Evolutionary conservation across 2,888 invertebrate genomes (phyloP).

Genomic region (Scaeva pyrastri): DNA sequence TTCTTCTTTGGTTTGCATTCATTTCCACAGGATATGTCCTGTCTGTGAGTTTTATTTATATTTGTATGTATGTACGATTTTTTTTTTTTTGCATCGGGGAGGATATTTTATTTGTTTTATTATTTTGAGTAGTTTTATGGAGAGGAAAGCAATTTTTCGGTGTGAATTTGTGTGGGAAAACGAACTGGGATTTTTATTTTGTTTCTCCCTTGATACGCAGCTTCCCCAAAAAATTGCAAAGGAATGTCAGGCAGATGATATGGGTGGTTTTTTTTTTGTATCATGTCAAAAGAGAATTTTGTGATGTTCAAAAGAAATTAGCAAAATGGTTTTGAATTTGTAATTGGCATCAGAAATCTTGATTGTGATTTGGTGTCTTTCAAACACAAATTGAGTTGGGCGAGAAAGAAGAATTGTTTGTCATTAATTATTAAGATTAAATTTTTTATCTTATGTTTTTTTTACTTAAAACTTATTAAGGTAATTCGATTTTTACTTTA

Average conservation of each 20-base stretch:
- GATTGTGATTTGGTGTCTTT: conserved; percentile 21
- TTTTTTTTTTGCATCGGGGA: conserved; percentile 45
- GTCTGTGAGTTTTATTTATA: conserved; percentile 41
- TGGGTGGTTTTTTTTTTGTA: conserved; percentile 10
- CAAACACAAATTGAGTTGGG: neutral
- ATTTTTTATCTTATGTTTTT: neutral
- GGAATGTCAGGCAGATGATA: conserved; percentile 23
- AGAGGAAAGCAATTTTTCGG: conserved; percentile 62
- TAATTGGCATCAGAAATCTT: conserved; percentile 35
- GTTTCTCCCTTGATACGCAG: conserved; percentile 16
- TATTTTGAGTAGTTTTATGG: conserved; percentile 71
- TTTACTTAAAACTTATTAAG: neutral
- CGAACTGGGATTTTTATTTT: conserved; percentile 21
- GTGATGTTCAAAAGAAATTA: conserved; percentile 27
- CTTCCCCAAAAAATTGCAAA: neutral
- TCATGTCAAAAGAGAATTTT: conserved; percentile 17
- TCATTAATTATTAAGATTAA: conserved; percentile 15
- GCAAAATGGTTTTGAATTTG: conserved; percentile 26
- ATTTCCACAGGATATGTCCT: conserved; percentile 42
- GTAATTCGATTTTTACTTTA: neutral
- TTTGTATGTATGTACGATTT: neutral
- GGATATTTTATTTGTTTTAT: conserved; percentile 71
- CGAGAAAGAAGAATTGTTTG: neutral
- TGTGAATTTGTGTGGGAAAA: conserved; percentile 39
- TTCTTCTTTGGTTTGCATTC: conserved; percentile 61